phyloP scores from a whole-genome alignment of 2,888 invertebrate species.

The Steinernema scapterisci region DNA sequence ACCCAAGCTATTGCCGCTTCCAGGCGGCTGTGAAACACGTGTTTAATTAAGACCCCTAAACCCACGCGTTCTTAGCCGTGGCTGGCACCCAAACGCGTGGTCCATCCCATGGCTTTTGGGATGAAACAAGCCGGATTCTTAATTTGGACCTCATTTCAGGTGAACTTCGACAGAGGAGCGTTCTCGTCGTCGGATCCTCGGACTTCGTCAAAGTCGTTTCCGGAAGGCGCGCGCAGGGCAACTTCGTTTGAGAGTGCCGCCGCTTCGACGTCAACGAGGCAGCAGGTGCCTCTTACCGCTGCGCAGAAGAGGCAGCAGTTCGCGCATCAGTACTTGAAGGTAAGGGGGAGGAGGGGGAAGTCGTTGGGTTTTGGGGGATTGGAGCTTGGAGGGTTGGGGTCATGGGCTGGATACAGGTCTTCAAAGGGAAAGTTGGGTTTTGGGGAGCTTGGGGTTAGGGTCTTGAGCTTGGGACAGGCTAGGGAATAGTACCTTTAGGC shows the following conservation, averaged over 20 bases:
- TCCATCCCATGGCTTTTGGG: background rate
- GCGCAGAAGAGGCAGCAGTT: slow-evolving; percentile 10
- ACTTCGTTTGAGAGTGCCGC: slow-evolving; percentile 21
- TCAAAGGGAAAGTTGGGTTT: too few relatives aligned
- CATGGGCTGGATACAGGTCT: background rate
- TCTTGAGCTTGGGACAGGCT: too few relatives aligned
- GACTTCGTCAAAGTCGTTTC: slow-evolving; percentile 7
- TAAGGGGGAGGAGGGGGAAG: background rate
- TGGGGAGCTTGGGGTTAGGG: too few relatives aligned
- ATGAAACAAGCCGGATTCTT: background rate
- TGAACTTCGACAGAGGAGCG: slow-evolving; percentile 21
- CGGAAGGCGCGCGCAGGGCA: background rate
- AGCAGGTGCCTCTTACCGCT: background rate
- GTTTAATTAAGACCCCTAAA: background rate
- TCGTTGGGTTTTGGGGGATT: too few relatives aligned
- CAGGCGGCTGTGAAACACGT: background rate
- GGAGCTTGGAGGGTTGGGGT: background rate
- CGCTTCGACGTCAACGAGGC: background rate
- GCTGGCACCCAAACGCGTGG: background rate
- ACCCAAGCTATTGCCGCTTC: background rate
- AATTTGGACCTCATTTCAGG: background rate
- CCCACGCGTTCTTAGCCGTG: background rate
- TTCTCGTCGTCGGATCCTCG: background rate
- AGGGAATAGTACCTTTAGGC: too few relatives aligned
- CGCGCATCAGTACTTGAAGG: slow-evolving; percentile 22